A percentile compares a stretch with the other conserved stretches of the same genome.
Evolutionary conservation across 2,797 vertebrate genomes (phyloP).

Genomic region (Morelia viridis): DNA sequence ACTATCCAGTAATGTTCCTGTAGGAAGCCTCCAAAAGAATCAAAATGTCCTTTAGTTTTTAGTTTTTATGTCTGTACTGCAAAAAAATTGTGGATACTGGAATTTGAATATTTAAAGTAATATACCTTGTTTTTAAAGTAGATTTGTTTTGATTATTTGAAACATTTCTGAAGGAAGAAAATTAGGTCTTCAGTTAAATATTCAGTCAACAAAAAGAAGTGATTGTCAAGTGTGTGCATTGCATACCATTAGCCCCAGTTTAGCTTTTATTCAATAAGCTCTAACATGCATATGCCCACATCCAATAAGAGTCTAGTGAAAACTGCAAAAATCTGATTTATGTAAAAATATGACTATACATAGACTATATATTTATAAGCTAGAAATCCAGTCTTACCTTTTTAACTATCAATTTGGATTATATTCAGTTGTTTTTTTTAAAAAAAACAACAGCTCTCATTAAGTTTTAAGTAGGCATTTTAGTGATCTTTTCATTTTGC

Average conservation of each 20-base stretch:
- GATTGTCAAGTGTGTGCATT: background rate
- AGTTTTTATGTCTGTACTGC: background rate
- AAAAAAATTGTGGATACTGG: background rate
- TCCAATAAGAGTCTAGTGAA: background rate
- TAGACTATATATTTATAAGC: background rate
- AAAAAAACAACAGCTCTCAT: slow-evolving; percentile 33
- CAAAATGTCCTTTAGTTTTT: background rate
- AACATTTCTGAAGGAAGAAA: slow-evolving; percentile 5
- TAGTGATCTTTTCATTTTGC: slow-evolving; percentile 36
- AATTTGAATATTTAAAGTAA: background rate
- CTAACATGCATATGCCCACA: too few relatives aligned
- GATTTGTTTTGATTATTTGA: background rate
- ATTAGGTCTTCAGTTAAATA: background rate
- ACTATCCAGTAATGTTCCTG: background rate
- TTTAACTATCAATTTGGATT: slow-evolving; percentile 40
- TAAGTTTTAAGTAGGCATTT: slow-evolving; percentile 45
- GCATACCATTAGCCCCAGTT: background rate
- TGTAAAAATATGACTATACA: background rate
- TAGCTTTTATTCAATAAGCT: background rate
- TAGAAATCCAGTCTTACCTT: slow-evolving; percentile 43
- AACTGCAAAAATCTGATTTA: background rate
- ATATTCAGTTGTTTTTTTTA: slow-evolving; percentile 29
- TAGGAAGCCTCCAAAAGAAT: background rate
- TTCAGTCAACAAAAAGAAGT: background rate
- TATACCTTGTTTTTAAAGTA: background rate